Evolutionary conservation across 2,888 invertebrate species (phyloP).

Genomic region (Metallyticus violacea): DNA sequence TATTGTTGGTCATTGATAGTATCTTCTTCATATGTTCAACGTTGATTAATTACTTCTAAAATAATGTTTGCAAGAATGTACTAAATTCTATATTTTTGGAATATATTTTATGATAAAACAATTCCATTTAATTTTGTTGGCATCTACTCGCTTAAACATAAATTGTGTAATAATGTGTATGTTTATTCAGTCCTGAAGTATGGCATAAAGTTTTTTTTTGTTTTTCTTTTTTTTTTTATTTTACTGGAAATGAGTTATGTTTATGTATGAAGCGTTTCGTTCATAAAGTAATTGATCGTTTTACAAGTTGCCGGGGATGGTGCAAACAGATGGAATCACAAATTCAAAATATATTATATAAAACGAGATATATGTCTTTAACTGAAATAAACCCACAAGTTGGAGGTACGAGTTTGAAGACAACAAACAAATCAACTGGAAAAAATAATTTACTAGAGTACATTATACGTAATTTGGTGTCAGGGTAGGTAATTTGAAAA

Average conservation of each 20-base stretch:
- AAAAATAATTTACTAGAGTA: constrained; percentile 49
- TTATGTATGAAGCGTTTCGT: not conserved
- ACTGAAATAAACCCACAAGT: not conserved
- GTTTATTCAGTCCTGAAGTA: no score
- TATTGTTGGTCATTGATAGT: not conserved
- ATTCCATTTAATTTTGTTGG: not conserved
- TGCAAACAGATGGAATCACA: not conserved
- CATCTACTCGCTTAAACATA: no score
- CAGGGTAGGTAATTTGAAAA: constrained; percentile 61
- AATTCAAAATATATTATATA: no score
- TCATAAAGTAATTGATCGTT: not conserved
- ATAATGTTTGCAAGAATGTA: not conserved
- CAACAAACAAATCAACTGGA: not conserved
- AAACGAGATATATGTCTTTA: not conserved
- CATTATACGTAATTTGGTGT: constrained; percentile 87
- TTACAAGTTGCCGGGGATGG: constrained; percentile 11
- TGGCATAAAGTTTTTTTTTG: no score
- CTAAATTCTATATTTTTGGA: no score
- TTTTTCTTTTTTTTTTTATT: not conserved
- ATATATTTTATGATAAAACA: not conserved
- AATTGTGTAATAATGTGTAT: no score
- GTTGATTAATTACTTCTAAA: not conserved
- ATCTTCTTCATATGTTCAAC: not conserved
- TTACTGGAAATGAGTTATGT: not conserved
- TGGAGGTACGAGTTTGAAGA: not conserved